Conservation (phyloP, 2,888 invertebrate species). For the Hoplodrina blanda region DNA sequence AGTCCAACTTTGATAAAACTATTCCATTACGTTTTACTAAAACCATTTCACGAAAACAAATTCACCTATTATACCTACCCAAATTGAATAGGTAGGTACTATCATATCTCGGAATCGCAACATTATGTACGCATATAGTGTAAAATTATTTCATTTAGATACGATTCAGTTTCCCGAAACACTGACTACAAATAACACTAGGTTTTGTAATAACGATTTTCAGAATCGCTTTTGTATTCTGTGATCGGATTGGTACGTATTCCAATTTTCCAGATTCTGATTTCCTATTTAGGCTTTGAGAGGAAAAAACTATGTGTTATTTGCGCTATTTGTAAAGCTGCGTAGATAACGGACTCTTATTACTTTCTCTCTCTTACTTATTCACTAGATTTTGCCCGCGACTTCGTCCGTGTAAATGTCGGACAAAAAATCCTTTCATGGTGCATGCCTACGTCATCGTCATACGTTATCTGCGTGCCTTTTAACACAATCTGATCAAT, state of each 20-base stretch:
- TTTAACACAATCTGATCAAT: no score
- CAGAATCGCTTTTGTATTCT: slow-evolving; percentile 26
- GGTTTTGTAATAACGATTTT: slow-evolving; percentile 3
- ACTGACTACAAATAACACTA: slow-evolving; percentile 10
- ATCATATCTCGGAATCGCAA: slow-evolving; percentile 13
- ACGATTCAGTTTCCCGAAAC: slow-evolving; percentile 28
- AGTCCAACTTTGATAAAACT: no score
- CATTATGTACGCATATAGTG: background rate
- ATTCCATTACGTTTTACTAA: background rate
- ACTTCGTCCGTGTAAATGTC: no score
- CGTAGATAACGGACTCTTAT: background rate
- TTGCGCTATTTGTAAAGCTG: background rate
- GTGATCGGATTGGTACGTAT: background rate
- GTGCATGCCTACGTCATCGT: no score
- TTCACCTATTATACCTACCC: background rate
- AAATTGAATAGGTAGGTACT: slow-evolving; percentile 35
- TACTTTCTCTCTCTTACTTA: no score
- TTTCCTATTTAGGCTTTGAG: background rate
- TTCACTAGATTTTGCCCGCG: no score
- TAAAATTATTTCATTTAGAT: slow-evolving; percentile 35
- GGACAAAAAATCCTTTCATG: no score
- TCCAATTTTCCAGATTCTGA: slow-evolving; percentile 1
- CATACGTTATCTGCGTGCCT: no score
- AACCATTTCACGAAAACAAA: slow-evolving; percentile 3
- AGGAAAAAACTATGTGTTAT: background rate